Evolutionary conservation across 1,140 invertebrate species (phyloP).

Genomic region (Magallana angulata): DNA sequence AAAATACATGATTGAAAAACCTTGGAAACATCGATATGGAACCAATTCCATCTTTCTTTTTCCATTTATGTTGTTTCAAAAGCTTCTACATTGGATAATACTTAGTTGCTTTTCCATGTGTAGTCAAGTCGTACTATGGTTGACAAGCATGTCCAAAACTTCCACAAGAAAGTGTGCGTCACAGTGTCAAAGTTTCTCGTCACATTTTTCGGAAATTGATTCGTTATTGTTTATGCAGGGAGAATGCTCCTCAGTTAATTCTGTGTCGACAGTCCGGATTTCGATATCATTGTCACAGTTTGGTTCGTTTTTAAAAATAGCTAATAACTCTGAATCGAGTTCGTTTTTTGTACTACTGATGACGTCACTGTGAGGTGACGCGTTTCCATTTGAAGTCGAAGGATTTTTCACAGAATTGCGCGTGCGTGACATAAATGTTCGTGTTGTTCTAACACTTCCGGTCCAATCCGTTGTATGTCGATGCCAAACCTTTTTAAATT

Average conservation of each 20-base stretch:
- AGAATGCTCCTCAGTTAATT: background rate
- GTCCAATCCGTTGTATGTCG: background rate
- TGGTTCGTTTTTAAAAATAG: background rate
- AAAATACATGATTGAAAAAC: no score
- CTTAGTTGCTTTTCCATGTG: no score
- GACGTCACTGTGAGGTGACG: background rate
- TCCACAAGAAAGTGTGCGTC: no score
- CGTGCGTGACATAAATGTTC: conserved; percentile 7
- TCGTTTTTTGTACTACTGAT: background rate
- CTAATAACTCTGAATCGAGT: background rate
- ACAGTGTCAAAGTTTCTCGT: background rate
- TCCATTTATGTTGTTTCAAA: no score
- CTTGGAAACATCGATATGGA: no score
- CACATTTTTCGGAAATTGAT: background rate
- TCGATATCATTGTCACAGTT: background rate
- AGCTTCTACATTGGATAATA: no score
- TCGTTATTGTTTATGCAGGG: conserved; percentile 1
- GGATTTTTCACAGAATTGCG: background rate
- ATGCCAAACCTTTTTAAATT: conserved; percentile 23
- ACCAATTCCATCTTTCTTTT: no score
- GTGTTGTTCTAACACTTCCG: conserved; percentile 14
- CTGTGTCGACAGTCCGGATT: background rate
- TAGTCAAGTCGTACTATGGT: no score
- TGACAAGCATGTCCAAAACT: no score
- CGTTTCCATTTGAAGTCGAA: background rate